phyloP scores from a whole-genome alignment of 2,113 vertebrate species.

The Chloropsis cyanopogon region DNA sequence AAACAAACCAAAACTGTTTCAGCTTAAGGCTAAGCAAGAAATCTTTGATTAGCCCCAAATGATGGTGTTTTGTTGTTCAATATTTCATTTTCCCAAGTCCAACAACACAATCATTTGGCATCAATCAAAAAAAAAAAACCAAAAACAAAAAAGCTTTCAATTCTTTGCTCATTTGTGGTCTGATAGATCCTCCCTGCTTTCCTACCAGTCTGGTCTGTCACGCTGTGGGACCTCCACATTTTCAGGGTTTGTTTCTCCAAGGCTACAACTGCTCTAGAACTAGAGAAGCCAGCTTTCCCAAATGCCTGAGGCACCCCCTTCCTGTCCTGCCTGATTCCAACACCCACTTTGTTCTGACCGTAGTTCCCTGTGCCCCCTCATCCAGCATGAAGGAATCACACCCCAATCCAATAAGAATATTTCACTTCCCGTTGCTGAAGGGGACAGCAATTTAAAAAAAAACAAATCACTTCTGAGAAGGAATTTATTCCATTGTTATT shows the following conservation, averaged over 20 bases:
- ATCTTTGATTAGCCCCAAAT: slow-evolving; percentile 40
- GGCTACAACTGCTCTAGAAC: not conserved
- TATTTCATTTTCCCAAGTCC: slow-evolving; percentile 7
- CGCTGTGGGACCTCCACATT: not conserved
- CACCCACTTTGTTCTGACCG: not conserved
- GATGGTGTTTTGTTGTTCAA: not conserved
- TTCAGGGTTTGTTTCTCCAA: not conserved
- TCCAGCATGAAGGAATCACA: not conserved
- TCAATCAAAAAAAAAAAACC: not conserved
- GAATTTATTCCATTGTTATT: not conserved
- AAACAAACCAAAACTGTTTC: not conserved
- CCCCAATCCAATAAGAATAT: not conserved
- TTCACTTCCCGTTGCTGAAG: not conserved
- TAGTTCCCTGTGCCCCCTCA: accelerated
- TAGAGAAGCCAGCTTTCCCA: not conserved
- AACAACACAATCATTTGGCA: slow-evolving; percentile 22
- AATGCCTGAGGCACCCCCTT: not conserved
- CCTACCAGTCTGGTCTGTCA: not conserved
- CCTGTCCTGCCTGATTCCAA: not conserved
- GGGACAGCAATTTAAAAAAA: not conserved
- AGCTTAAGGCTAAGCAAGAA: not conserved
- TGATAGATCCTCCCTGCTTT: slow-evolving; percentile 18
- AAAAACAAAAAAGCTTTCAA: not conserved
- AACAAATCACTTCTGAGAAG: not conserved
- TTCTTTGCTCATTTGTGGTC: slow-evolving; percentile 33